Percentiles rank a stretch among this genome's conserved stretches.
phyloP scores from a whole-genome alignment of 2,888 invertebrate species.

The Rotaria macrura region DNA sequence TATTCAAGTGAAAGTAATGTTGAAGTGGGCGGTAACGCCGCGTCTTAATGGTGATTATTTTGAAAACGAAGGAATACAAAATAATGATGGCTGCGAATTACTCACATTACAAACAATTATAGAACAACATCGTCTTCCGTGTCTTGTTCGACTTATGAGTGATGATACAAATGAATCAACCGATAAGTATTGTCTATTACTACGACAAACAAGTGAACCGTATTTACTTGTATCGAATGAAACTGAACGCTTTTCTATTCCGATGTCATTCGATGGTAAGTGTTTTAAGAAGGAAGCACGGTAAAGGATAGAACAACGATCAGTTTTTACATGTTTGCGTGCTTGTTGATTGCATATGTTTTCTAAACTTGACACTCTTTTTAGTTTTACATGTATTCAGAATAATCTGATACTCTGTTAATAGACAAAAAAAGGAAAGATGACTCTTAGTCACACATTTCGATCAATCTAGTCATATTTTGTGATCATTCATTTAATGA shows the following conservation, averaged over 20 bases:
- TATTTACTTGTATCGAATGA: conserved; percentile 6
- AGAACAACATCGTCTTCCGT: neutral
- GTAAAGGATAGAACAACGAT: too few relatives aligned
- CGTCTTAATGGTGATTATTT: neutral
- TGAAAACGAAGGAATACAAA: neutral
- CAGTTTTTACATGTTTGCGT: neutral
- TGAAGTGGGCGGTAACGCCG: conserved; percentile 7
- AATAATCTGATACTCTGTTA: neutral
- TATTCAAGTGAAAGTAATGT: neutral
- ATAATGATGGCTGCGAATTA: neutral
- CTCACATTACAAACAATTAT: neutral
- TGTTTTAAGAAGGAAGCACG: neutral
- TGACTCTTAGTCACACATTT: neutral
- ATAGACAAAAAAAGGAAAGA: neutral
- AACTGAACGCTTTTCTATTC: conserved; percentile 8
- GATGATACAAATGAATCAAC: neutral
- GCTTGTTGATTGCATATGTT: neutral
- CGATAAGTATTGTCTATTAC: neutral
- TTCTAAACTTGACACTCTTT: neutral
- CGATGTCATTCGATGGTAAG: neutral
- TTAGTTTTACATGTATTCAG: neutral
- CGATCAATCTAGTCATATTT: neutral
- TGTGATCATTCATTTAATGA: neutral
- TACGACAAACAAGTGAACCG: neutral
- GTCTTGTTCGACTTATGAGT: neutral